Conservation (phyloP, 2,797 vertebrate genomes). For the Liasis olivaceus region DNA sequence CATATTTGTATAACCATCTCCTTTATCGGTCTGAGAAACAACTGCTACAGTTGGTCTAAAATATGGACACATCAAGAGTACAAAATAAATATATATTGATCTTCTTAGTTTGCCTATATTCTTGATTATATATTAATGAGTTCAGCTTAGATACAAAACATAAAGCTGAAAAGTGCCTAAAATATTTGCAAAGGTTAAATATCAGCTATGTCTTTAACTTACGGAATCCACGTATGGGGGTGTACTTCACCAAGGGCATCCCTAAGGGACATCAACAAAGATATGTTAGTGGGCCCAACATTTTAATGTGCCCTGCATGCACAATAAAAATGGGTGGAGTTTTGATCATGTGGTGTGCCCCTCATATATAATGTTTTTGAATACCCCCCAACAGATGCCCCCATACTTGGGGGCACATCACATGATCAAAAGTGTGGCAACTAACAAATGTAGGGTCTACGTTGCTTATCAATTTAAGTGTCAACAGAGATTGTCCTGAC, state of each 20-base stretch:
- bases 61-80: background rate
- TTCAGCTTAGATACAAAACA: background rate
- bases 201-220: background rate
- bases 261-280: no score
- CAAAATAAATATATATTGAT: constrained; percentile 8
- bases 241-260: background rate
- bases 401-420: no score
- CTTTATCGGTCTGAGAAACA: no score
- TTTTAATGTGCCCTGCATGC: no score
- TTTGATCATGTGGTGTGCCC: no score
- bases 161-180: background rate
- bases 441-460: background rate
- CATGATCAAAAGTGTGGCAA: background rate
- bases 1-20: no score
- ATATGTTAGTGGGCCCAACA: no score
- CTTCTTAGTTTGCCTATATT: constrained; percentile 1
- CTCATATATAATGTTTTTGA: no score
- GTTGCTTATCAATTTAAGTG: background rate
- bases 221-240: background rate
- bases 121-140: background rate
- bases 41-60: background rate
- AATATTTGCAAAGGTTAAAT: background rate
- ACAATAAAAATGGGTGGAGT: no score
- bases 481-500: background rate
- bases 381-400: no score